These are phyloP conservation scores for Bujurquina vittata DNA, from an alignment of 2,113 vertebrate genomes.

Conservation along the genomic window DNA sequence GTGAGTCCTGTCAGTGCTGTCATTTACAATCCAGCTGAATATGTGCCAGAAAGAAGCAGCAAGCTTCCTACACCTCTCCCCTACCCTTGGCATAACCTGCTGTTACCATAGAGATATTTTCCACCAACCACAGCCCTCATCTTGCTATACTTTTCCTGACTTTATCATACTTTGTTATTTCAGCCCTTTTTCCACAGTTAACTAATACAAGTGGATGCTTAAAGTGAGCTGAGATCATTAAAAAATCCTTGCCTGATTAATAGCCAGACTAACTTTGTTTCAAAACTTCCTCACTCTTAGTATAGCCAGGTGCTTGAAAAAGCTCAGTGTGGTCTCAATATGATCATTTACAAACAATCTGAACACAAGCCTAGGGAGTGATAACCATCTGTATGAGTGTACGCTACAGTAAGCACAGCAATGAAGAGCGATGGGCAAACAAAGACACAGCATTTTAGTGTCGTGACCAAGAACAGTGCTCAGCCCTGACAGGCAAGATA, in stretches of 20 bases:
- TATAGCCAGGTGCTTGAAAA: neutral
- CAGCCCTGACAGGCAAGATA: conserved; percentile 45
- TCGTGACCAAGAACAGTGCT: conserved; percentile 73
- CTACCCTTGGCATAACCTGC: conserved; percentile 54
- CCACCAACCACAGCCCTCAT: conserved; percentile 61
- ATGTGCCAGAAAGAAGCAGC: conserved; percentile 24
- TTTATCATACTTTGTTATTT: conserved; percentile 42
- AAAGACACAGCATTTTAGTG: conserved; percentile 64
- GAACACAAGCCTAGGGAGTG: conserved; percentile 16
- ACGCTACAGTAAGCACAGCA: conserved; percentile 41
- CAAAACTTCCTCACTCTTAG: conserved; percentile 42
- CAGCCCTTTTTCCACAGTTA: neutral
- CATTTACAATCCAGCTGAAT: conserved; percentile 53
- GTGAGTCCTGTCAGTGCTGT: conserved; percentile 26
- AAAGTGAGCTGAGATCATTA: neutral
- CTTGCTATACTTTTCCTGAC: conserved; percentile 52
- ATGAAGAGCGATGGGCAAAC: conserved; percentile 52
- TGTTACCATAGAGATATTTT: conserved; percentile 82
- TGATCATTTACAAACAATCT: conserved; percentile 13
- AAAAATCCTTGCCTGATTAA: neutral
- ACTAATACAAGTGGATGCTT: neutral
- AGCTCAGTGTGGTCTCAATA: neutral
- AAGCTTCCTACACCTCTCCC: conserved; percentile 56
- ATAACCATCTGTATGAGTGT: conserved; percentile 48
- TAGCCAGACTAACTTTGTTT: conserved; percentile 46